Base-by-base conservation (phyloP, 2,888 invertebrate genomes). In the Tupiocoris notatus region DNA sequence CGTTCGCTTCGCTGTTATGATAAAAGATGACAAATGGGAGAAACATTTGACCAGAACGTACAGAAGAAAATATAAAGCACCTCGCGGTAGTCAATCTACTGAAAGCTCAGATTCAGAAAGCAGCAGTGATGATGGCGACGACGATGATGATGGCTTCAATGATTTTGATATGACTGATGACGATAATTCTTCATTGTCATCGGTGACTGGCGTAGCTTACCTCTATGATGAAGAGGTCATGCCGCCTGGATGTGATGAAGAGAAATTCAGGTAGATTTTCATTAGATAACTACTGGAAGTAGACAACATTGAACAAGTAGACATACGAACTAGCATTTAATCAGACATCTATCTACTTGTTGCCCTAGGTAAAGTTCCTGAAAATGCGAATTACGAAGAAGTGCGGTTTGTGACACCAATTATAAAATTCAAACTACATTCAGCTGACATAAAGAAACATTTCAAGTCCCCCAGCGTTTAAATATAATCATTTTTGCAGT, bases 201-300 rank as follows among this genome's bases (percentile, higher is more conserved):
- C 58, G 12, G 23, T 12, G 17, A 54, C 56, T 1, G 57, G 17
- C 16, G 64, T 63, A 2, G 74, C 74, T 0, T 74, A 74, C 24
- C 18, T 70, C n/a, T 70, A 70, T 24, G 70, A 70, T 20, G 70
- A 70, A 23, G 59, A 58, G 18, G 59, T 89, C 9, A 92, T 92
- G 79, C 93, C 93, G 0, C 86, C 88, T 24, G 92, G 89, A 0
- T 90, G 92, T 79, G 92, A 92, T 71, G 85, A 83, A 54, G 86
- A 88, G 0, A 83, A 91, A n/a, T 93, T 89, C 81, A 88, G 91
- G 39, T 84, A 88, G 39, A 12, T 39, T 12, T 39, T 12, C 39
- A 39, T 12, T 39, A 3, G 39, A 39, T 7, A 7, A 7, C 39
- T 39, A 12, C 39, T 12, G 39, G 39, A 39, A 12, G 39, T 39